Evolutionary conservation across 30 jellyfish, hydroid and myxozoan species (phyloP), one percentile per base, ranked within the genome.

Genomic region (Aurelia sp.): DNA sequence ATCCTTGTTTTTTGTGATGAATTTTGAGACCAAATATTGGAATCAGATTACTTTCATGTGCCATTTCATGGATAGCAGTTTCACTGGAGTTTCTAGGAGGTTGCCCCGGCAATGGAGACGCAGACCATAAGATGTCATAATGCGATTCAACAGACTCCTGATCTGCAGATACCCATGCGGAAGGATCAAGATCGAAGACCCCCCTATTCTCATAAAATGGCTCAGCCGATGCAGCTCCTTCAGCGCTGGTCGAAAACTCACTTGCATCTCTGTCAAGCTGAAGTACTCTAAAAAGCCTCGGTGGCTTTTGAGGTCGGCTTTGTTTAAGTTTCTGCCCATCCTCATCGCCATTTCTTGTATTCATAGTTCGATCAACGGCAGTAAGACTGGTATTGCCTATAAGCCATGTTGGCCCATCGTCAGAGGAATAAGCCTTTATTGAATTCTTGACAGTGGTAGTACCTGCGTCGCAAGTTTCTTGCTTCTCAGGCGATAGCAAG

Each of bases 161-260:
- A 13, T 33, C 48, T 22, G 57, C 31, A 6, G 38, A 13, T 27
- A 65, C 12, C 92, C 92, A 82, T 2, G 86, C 86, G 40, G 92
- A 53, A 3, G 92, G 92, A 44, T 82, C 86, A 18, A 69, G 17
- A 5, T 30, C 86, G 38, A 82, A 82, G 18, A 76, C 87, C 12
- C 67, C 74, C n/a, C 69, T 70, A 44, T 68, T 81, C 41, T 20
- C 83, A 51, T 79, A 64, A n/a, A 27, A 13, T 18, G 53, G 21
- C 15, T 55, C 21, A 11, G 30, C 20, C 13, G 47, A 16, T 57
- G 58, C 86, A 3, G 24, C 13, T 16, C 20, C 55, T 0, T 13
- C 13, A 17, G 62, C 13, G 33, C 74, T n/a, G 80, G 62, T 4
- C 38, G 59, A 44, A 0, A 60, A 30, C 58, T 66, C 47, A 47